Conservation (phyloP, 2,113 vertebrate genomes). For the Ochotona princeps region DNA sequence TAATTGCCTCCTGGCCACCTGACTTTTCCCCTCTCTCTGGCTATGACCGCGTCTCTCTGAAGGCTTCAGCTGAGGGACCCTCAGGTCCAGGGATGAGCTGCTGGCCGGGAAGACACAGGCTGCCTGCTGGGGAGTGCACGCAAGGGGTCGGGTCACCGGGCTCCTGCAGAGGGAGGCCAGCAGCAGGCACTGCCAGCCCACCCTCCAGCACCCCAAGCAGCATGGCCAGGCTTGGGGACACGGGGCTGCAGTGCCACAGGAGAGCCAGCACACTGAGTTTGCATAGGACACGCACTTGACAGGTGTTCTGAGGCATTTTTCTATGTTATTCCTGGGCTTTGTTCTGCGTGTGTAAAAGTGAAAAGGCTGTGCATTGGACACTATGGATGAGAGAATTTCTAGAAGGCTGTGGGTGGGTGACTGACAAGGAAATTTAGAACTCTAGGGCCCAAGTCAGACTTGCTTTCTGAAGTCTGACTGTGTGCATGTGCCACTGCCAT, state of each 20-base stretch:
- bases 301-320: not conserved
- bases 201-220: no score
- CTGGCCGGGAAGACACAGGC: fast-evolving
- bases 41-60: not conserved
- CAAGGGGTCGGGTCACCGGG: no score
- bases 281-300: no score
- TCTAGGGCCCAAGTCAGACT: not conserved
- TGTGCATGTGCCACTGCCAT: no score
- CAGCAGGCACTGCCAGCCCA: no score
- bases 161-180: no score
- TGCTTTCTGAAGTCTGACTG: not conserved
- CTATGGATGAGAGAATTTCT: not conserved
- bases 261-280: no score
- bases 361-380: not conserved
- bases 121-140: no score
- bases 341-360: not conserved
- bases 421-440: not conserved
- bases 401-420: not conserved
- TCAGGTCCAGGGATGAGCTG: fast-evolving
- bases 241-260: no score
- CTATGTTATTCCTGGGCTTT: no score
- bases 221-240: no score
- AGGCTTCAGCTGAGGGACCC: not conserved
- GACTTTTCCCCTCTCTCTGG: not conserved
- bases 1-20: constrained; percentile 5